Conservation (phyloP, 1,140 invertebrate species). For the Trigoniulus corallinus region DNA sequence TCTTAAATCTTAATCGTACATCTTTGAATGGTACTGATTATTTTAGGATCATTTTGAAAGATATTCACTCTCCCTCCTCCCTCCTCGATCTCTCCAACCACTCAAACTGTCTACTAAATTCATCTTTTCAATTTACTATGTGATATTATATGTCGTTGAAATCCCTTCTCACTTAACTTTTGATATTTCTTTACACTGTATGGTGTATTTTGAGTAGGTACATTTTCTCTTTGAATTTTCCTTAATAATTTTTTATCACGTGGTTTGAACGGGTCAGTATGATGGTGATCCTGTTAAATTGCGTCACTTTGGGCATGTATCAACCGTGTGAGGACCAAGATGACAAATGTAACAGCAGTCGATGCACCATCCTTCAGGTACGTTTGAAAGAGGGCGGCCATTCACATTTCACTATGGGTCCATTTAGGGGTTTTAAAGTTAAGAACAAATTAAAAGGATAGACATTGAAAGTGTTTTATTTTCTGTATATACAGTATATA, state of each 20-base stretch:
- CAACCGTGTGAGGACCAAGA: conserved; percentile 89
- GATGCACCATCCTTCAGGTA: conserved; percentile 87
- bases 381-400: no score
- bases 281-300: conserved; percentile 95
- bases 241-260: conserved; percentile 52
- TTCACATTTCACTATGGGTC: not conserved
- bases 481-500: no score
- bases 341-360: conserved; percentile 60
- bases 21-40: no score
- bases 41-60: no score
- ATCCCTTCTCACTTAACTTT: not conserved
- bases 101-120: no score
- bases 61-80: no score
- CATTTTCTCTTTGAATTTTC: conserved; percentile 26
- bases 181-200: not conserved
- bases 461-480: no score
- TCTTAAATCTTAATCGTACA: no score
- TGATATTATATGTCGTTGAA: not conserved
- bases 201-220: not conserved
- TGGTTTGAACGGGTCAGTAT: conserved; percentile 99
- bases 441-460: no score
- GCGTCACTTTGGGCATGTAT: conserved; percentile 98
- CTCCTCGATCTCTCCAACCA: no score
- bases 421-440: conserved; percentile 5
- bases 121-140: no score